Percentiles rank a stretch among this genome's conserved stretches.
These are phyloP conservation scores for Clarias fuscus DNA, from an alignment of 2,797 vertebrate species.

Conservation along the genomic window DNA sequence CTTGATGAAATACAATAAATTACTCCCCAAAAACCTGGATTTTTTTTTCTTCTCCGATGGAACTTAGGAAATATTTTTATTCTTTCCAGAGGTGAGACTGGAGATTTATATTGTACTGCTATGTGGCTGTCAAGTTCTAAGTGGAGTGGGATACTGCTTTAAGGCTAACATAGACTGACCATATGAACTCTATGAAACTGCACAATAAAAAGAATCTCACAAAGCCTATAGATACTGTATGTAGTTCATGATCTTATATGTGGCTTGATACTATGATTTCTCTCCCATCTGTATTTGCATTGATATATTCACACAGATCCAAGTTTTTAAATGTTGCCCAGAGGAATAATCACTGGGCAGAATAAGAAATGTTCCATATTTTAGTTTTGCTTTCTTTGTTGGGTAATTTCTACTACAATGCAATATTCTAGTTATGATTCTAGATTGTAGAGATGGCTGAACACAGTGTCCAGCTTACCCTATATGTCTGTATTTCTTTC, in stretches of 20 bases:
- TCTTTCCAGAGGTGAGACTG: conserved; percentile 50
- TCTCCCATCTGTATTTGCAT: conserved; percentile 37
- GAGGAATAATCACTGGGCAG: conserved; percentile 38
- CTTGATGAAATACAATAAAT: conserved; percentile 59
- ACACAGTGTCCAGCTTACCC: conserved; percentile 22
- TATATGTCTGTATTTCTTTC: neutral
- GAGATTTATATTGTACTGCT: conserved; percentile 52
- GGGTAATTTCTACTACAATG: conserved; percentile 21
- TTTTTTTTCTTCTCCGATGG: conserved; percentile 44
- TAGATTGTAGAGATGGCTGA: conserved; percentile 19
- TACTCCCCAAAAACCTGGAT: conserved; percentile 46
- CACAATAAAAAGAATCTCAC: conserved; percentile 8
- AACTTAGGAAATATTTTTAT: conserved; percentile 57
- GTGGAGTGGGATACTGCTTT: conserved; percentile 35
- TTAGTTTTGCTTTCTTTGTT: conserved; percentile 32
- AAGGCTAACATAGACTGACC: conserved; percentile 1
- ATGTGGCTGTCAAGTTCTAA: conserved; percentile 44
- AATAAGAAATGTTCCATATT: conserved; percentile 31
- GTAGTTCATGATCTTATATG: conserved; percentile 9
- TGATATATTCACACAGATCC: conserved; percentile 32
- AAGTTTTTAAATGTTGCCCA: conserved; percentile 40
- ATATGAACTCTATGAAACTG: conserved; percentile 14
- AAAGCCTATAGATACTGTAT: conserved; percentile 22
- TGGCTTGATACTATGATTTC: conserved; percentile 28
- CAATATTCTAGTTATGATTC: conserved; percentile 29